Percentiles rank a stretch among this genome's conserved stretches.
phyloP scores from a whole-genome alignment of 2,888 invertebrate species.

The Orthosia gracilis region DNA sequence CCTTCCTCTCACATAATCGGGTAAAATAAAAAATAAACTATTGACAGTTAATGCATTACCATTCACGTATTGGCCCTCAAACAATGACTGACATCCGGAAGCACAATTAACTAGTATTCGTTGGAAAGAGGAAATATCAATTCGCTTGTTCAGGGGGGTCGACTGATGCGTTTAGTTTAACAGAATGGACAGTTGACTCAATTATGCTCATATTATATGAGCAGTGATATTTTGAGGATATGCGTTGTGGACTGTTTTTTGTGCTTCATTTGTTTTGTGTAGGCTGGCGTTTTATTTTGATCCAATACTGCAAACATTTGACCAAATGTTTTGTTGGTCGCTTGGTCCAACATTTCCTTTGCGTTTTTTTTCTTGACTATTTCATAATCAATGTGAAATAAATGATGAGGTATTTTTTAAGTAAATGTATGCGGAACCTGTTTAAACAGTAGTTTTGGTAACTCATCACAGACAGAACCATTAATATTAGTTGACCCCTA shows the following conservation, averaged over 20 bases:
- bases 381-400: constrained; percentile 10
- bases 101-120: constrained; percentile 88
- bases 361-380: not conserved
- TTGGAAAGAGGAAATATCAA: constrained; percentile 90
- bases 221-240: constrained; percentile 61
- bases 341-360: not conserved
- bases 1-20: constrained; percentile 36
- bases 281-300: not conserved
- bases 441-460: constrained; percentile 39
- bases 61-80: constrained; percentile 80
- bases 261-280: constrained; percentile 19
- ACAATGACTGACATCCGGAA: constrained; percentile 89
- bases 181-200: constrained; percentile 79
- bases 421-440: not conserved
- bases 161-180: constrained; percentile 74
- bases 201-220: constrained; percentile 75
- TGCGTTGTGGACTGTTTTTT: constrained; percentile 7
- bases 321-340: not conserved
- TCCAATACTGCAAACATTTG: not conserved
- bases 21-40: constrained; percentile 19
- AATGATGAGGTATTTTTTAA: constrained; percentile 3
- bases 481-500: constrained; percentile 47
- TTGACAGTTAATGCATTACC: constrained; percentile 66
- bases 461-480: constrained; percentile 21
- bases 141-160: constrained; percentile 84